Conservation (phyloP, 92 coral and sea anemone species). For the Ricordea florida region DNA sequence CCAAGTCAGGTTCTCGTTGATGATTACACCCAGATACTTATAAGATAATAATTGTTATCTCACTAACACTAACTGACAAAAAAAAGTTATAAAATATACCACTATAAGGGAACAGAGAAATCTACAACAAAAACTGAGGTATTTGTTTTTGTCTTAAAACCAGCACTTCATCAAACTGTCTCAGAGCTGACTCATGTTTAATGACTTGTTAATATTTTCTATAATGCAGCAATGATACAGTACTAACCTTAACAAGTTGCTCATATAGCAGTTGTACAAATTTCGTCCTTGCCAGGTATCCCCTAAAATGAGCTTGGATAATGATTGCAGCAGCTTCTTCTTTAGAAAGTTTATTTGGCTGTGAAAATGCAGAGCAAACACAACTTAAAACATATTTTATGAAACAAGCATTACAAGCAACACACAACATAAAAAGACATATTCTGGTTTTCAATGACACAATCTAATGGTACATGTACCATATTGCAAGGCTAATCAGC, state of each 20-base stretch:
- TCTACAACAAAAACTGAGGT: too few species aligned
- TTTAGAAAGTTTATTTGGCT: conserved; percentile 36
- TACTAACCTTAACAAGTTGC: conserved; percentile 79
- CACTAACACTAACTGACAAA: too few species aligned
- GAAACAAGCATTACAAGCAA: neutral
- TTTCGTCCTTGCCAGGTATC: conserved; percentile 77
- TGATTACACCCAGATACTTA: too few species aligned
- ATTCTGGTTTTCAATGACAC: neutral
- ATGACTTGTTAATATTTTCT: neutral
- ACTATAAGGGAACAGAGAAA: too few species aligned
- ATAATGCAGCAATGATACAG: neutral
- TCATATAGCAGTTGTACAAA: conserved; percentile 86
- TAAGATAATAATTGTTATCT: too few species aligned
- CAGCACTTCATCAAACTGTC: too few species aligned
- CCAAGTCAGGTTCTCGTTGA: too few species aligned
- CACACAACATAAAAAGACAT: neutral
- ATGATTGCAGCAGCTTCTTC: conserved; percentile 94
- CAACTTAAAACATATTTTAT: neutral
- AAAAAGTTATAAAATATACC: too few species aligned
- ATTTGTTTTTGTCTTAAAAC: too few species aligned
- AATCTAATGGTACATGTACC: too few species aligned
- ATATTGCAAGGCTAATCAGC: too few species aligned
- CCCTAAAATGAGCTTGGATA: conserved; percentile 89
- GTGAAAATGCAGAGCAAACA: neutral
- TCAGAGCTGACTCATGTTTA: too few species aligned